These are phyloP conservation scores for Diarsia rubi DNA, from an alignment of 2,888 invertebrate genomes.

Conservation along the genomic window DNA sequence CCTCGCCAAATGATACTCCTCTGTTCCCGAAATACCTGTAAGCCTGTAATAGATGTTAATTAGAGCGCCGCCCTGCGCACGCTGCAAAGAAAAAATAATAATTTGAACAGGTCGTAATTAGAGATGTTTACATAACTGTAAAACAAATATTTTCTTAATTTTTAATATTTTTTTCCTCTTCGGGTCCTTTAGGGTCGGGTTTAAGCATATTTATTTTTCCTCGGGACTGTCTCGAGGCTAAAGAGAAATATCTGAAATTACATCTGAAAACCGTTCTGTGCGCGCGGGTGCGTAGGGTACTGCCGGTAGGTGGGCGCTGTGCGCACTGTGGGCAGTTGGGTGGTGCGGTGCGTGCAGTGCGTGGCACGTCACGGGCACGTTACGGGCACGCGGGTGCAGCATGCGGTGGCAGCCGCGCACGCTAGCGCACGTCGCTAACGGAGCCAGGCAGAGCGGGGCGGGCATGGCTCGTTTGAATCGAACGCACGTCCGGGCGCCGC, in stretches of 20 bases:
- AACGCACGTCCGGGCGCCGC: constrained; percentile 88
- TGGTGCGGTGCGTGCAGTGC: constrained; percentile 33
- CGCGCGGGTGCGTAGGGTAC: constrained; percentile 49
- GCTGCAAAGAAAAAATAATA: constrained; percentile 88
- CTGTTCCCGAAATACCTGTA: constrained; percentile 89
- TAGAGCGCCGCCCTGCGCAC: constrained; percentile 84
- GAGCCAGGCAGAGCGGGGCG: constrained; percentile 74
- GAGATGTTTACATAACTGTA: constrained; percentile 90
- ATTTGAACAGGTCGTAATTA: constrained; percentile 90
- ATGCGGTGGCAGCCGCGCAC: constrained; percentile 57
- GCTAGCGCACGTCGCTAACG: constrained; percentile 66
- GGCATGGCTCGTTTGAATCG: constrained; percentile 89
- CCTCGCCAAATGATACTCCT: constrained; percentile 89
- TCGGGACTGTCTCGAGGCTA: constrained; percentile 81
- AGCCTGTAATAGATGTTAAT: constrained; percentile 91
- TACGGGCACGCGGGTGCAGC: constrained; percentile 44
- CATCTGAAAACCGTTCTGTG: constrained; percentile 78
- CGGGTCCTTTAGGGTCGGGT: constrained; percentile 82
- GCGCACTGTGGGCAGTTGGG: constrained; percentile 9
- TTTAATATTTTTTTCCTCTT: constrained; percentile 88
- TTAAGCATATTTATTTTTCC: constrained; percentile 89
- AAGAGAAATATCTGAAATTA: constrained; percentile 85
- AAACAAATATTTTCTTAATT: constrained; percentile 90
- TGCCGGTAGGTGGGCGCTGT: constrained; percentile 4
- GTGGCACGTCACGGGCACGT: constrained; percentile 28